A percentile compares a stretch with the other conserved stretches of the same genome.
phyloP scores from a whole-genome alignment of 1,140 invertebrate species.

The Matsumurasca onukii region DNA sequence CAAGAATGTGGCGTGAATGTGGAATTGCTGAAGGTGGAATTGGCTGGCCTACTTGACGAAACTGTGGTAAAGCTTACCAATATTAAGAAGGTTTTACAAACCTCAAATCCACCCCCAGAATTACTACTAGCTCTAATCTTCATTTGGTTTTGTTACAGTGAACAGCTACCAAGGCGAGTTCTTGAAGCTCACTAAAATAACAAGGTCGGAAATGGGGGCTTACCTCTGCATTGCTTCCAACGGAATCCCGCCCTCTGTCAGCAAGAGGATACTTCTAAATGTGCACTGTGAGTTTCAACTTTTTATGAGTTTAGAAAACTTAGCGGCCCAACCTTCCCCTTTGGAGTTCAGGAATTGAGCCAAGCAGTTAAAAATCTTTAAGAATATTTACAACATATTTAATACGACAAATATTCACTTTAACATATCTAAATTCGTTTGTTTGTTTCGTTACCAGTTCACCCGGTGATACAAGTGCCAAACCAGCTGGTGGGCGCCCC shows the following conservation, averaged over 20 bases:
- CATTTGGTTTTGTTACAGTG: constrained; percentile 58
- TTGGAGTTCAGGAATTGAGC: neutral
- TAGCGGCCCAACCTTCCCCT: too few relatives aligned
- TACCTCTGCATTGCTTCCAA: constrained; percentile 79
- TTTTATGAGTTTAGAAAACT: neutral
- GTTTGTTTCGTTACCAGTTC: constrained; percentile 62
- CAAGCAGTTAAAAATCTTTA: neutral
- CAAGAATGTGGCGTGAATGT: too few relatives aligned
- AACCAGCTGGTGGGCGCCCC: constrained; percentile 87
- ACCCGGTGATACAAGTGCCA: constrained; percentile 83
- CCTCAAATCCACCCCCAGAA: too few relatives aligned
- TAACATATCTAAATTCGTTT: constrained; percentile 1
- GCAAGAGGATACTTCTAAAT: constrained; percentile 77
- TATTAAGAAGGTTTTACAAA: too few relatives aligned
- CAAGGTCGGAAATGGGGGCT: constrained; percentile 81
- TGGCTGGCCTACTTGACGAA: too few relatives aligned
- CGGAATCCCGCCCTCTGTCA: constrained; percentile 77
- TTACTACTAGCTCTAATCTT: too few relatives aligned
- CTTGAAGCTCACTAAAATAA: constrained; percentile 74
- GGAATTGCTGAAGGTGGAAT: too few relatives aligned
- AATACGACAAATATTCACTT: neutral
- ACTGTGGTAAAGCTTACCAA: too few relatives aligned
- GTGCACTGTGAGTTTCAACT: constrained; percentile 75
- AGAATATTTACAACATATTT: neutral
- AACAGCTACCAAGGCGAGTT: constrained; percentile 70